Evolutionary conservation across 2,113 vertebrate species (phyloP), one percentile per base, ranked within the genome.

Genomic region (Ceyx margarethae): DNA sequence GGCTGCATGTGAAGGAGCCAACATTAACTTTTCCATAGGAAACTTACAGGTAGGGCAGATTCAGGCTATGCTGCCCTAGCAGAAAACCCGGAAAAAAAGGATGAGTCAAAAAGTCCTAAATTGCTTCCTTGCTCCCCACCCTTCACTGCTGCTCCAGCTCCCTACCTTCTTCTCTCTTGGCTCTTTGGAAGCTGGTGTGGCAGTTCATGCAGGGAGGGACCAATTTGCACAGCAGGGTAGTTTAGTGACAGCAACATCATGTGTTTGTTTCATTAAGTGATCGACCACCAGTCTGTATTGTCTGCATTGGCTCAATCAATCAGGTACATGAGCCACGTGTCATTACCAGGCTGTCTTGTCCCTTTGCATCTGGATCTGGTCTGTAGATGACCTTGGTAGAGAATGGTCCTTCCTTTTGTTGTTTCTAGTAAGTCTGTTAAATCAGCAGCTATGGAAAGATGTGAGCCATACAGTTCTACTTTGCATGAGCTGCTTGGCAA

Each of bases 11-110:
- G 81, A 77, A 77, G 54, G 33, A 94, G 94, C 92, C 91, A 94
- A 81, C 17, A 4, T 77, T 71, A 93, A 93, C 61, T 94, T 95
- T 95, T 95, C 94, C 88, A 9, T 86, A 91, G 87, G 82, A 92
- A 95, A 85, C 43, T 67, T 80, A 29, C 68, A 95, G 91, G 85
- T 93, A 88, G 82, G 73, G 61, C 69, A 90, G 85, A 81, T 68
- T n/a, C 67, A n/a, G 40, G 29, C 76, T 87, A 1, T 50, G 33
- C 56, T 89, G 65, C 53, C 84, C 73, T 69, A 72, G 68, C 60
- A 90, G 76, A 77, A 90, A 86, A 78, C 54, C 85, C 4, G 11
- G 86, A 80, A 85, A 85, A 84, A 58, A 17, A 75, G 15, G 16
- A 53, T 91, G 48, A 69, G 31, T 90, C 92, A 40, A 68, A 88